Evolutionary conservation across 2,888 invertebrate genomes (phyloP).

Genomic region (Aelia acuminata): DNA sequence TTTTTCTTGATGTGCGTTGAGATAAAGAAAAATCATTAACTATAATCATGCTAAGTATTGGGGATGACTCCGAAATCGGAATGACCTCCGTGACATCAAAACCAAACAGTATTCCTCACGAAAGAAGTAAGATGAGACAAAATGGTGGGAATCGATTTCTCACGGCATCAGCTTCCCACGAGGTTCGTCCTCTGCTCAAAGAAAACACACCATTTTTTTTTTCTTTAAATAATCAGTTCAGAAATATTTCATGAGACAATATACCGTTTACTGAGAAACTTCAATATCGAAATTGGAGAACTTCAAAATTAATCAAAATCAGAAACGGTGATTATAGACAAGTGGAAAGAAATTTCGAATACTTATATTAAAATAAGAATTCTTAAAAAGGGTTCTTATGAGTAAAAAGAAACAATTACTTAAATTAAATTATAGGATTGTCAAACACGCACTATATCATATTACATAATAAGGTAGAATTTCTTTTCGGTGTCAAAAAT

Average conservation of each 20-base stretch:
- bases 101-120: slow-evolving; percentile 11
- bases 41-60: not conserved
- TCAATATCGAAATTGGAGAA: no score
- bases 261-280: not conserved
- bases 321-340: no score
- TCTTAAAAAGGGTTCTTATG: no score
- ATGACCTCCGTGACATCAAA: slow-evolving; percentile 21
- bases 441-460: no score
- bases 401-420: no score
- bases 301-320: no score
- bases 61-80: not conserved
- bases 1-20: no score
- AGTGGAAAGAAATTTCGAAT: no score
- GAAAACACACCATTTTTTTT: not conserved
- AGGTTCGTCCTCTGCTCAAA: not conserved
- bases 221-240: not conserved
- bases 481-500: no score
- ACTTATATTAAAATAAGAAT: no score
- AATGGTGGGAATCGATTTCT: slow-evolving; percentile 10
- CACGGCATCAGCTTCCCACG: slow-evolving; percentile 15
- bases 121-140: not conserved
- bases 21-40: not conserved
- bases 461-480: no score
- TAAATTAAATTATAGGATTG: no score
- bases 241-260: not conserved